Percentiles rank a stretch among this genome's conserved stretches.
These are phyloP conservation scores for Amphibalanus amphitrite DNA, from an alignment of 1,140 invertebrate species.

Conservation along the genomic window DNA sequence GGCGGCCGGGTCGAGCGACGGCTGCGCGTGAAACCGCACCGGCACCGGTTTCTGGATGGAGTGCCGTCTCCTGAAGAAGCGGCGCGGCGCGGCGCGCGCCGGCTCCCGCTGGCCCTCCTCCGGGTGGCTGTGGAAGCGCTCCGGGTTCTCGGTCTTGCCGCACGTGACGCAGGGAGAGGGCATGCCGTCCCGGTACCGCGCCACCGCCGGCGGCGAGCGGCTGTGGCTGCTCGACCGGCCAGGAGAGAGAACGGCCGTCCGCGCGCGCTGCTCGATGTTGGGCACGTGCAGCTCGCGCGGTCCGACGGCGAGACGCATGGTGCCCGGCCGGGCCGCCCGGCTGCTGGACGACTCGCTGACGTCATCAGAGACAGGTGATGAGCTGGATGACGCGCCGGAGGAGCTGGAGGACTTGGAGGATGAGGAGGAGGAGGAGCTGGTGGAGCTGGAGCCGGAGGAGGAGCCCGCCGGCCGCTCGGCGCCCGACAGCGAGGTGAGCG, in stretches of 20 bases:
- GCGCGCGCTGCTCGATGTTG: neutral
- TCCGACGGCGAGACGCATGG: slow-evolving; percentile 14
- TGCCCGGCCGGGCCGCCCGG: slow-evolving; percentile 12
- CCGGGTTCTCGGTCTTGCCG: slow-evolving; percentile 34
- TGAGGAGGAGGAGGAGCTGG: slow-evolving; percentile 22
- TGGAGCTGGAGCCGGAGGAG: slow-evolving; percentile 23
- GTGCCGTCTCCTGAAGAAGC: neutral
- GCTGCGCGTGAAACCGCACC: neutral
- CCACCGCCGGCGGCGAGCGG: slow-evolving; percentile 1
- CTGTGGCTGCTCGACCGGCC: slow-evolving; percentile 14
- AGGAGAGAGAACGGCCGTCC: slow-evolving; percentile 1
- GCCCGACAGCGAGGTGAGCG: slow-evolving; percentile 32
- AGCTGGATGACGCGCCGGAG: neutral
- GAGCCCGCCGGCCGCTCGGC: slow-evolving; percentile 21
- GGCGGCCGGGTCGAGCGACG: neutral
- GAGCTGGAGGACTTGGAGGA: slow-evolving; percentile 7
- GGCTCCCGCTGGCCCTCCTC: neutral
- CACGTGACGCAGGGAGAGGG: slow-evolving; percentile 34
- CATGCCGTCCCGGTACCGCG: slow-evolving; percentile 5
- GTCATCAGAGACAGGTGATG: neutral
- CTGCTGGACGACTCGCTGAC: neutral
- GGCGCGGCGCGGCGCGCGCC: too few relatives aligned
- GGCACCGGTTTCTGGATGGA: neutral
- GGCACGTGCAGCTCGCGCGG: slow-evolving; percentile 8
- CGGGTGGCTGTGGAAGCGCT: slow-evolving; percentile 41